Conservation (phyloP, 2,113 vertebrate genomes). For the Gadus chalcogrammus region DNA sequence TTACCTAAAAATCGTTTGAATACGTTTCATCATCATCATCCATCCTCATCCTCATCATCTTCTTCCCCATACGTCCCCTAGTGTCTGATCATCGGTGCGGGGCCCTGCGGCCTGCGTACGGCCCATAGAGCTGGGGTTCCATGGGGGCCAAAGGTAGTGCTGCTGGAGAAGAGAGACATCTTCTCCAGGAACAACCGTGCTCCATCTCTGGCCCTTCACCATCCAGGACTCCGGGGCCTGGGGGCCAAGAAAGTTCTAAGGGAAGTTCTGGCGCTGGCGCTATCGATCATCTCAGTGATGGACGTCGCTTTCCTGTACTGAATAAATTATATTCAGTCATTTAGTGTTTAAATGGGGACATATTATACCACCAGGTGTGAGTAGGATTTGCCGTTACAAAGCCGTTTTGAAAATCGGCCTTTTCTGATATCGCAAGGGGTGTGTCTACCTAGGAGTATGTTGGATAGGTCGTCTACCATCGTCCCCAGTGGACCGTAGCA, state of each 20-base stretch:
- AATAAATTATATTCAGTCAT: too few species aligned
- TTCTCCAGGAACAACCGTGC: slow-evolving; percentile 95
- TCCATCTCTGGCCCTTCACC: slow-evolving; percentile 96
- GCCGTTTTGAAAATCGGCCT: too few species aligned
- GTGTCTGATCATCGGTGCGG: slow-evolving; percentile 98
- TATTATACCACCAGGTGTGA: too few species aligned
- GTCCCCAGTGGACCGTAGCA: too few species aligned
- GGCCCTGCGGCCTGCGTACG: slow-evolving; percentile 93
- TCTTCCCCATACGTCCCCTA: slow-evolving; percentile 48
- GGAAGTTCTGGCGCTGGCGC: slow-evolving; percentile 98
- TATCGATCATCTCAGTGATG: slow-evolving; percentile 98
- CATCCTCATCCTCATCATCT: not conserved
- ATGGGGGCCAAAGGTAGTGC: slow-evolving; percentile 96
- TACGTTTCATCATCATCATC: too few species aligned
- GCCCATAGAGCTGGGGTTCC: slow-evolving; percentile 91
- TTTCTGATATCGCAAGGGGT: too few species aligned
- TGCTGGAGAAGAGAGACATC: slow-evolving; percentile 94
- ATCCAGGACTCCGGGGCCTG: slow-evolving; percentile 94
- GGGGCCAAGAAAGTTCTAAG: slow-evolving; percentile 98
- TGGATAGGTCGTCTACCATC: too few species aligned
- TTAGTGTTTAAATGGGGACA: too few species aligned
- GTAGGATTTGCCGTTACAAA: too few species aligned
- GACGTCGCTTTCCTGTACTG: not conserved
- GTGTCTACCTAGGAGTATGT: too few species aligned
- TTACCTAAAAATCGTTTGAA: too few species aligned